Percentiles rank a stretch among this genome's conserved stretches.
Conservation (phyloP, 1,140 invertebrate genomes). For the Stegodyphus mimosarum region DNA sequence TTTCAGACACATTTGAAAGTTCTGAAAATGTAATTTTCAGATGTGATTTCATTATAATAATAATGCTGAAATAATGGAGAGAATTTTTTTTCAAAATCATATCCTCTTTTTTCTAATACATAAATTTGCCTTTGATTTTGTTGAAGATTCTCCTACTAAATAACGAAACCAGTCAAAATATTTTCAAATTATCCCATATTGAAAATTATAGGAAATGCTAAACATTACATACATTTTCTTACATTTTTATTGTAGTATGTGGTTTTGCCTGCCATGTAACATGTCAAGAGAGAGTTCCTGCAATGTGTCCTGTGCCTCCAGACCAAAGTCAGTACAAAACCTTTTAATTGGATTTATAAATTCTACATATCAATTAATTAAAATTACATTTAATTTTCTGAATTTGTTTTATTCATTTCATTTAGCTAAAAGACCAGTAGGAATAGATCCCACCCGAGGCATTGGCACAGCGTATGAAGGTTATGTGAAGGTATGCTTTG, state of each 20-base stretch:
- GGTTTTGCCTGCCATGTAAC: conserved; percentile 95
- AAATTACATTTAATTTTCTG: background rate
- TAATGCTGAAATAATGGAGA: too few species aligned
- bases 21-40: too few species aligned
- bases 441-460: conserved; percentile 95
- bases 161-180: too few species aligned
- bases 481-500: conserved; percentile 53
- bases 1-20: too few species aligned
- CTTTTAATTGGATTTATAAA: background rate
- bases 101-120: too few species aligned
- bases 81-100: too few species aligned
- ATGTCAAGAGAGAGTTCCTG: conserved; percentile 93
- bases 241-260: conserved; percentile 76
- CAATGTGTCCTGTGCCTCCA: conserved; percentile 91
- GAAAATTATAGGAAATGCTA: too few species aligned
- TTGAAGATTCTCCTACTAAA: too few species aligned
- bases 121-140: too few species aligned
- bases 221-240: too few species aligned
- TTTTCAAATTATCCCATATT: too few species aligned
- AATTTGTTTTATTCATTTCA: background rate
- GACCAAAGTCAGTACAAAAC: conserved; percentile 75
- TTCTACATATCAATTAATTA: background rate
- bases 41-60: too few species aligned
- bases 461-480: conserved; percentile 95
- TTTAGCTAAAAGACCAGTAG: conserved; percentile 76